These are phyloP conservation scores for Darevskia nairensis DNA, from an alignment of 2,797 vertebrate genomes.

Conservation along the genomic window DNA sequence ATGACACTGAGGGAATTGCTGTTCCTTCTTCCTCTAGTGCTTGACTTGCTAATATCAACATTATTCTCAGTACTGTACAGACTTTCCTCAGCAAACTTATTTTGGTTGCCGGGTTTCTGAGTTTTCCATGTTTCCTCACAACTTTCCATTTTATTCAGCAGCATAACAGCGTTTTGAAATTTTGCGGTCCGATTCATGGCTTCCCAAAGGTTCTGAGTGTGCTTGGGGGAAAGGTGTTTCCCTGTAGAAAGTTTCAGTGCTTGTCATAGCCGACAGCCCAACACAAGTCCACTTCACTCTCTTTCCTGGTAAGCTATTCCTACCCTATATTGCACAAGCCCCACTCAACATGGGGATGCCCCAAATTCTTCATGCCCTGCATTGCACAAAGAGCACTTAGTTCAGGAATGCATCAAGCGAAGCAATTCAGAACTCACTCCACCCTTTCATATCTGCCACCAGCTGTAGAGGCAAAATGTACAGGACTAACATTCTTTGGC, in stretches of 20 bases:
- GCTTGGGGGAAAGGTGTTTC: not conserved
- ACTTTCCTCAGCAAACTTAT: not conserved
- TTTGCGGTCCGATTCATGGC: too few species aligned
- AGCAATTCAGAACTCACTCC: not conserved
- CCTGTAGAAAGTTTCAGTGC: not conserved
- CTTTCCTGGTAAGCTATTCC: not conserved
- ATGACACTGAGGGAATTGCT: too few species aligned
- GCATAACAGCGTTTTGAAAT: too few species aligned
- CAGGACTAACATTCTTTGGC: conserved; percentile 2
- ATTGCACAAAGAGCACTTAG: not conserved
- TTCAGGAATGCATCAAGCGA: not conserved
- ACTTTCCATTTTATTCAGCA: too few species aligned
- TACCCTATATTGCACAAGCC: not conserved
- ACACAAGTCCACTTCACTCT: not conserved
- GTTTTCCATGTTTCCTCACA: too few species aligned
- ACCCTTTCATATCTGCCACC: not conserved
- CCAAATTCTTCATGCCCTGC: too few species aligned
- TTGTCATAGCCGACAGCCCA: too few species aligned
- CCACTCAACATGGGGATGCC: not conserved
- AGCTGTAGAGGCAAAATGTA: not conserved
- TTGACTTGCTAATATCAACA: not conserved
- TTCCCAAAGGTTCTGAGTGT: too few species aligned
- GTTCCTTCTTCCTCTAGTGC: not conserved
- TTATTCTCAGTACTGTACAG: not conserved
- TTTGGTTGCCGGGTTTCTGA: not conserved